phyloP scores from a whole-genome alignment of 1,140 invertebrate species.

The Asbolus verrucosus region DNA sequence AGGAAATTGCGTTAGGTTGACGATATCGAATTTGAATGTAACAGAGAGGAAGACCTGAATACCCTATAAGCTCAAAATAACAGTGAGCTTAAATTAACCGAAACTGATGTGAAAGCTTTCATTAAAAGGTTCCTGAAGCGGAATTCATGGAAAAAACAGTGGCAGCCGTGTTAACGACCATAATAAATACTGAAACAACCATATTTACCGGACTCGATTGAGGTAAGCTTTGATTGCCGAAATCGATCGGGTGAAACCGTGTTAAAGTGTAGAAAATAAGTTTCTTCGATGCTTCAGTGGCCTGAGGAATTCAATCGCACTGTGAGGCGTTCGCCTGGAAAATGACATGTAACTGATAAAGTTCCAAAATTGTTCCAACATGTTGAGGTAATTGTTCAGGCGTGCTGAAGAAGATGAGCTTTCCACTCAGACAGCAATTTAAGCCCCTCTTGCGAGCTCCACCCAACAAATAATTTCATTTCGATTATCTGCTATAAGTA shows the following conservation, averaged over 20 bases:
- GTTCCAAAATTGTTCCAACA: slow-evolving; percentile 32
- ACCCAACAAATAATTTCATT: not conserved
- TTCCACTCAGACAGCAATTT: not conserved
- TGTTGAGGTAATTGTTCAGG: slow-evolving; percentile 29
- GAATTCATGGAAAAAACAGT: slow-evolving; percentile 22
- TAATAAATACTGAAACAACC: slow-evolving; percentile 12
- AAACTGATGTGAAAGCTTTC: too few species aligned
- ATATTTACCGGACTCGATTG: slow-evolving; percentile 20
- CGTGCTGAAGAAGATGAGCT: slow-evolving; percentile 5
- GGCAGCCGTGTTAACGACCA: slow-evolving; percentile 17
- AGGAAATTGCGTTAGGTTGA: slow-evolving; percentile 18
- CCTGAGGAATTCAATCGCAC: slow-evolving; percentile 17
- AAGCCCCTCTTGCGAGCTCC: not conserved
- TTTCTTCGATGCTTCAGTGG: slow-evolving; percentile 5
- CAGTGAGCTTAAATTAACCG: not conserved
- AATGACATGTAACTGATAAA: slow-evolving; percentile 38
- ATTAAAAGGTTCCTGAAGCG: not conserved
- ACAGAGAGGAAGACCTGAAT: slow-evolving; percentile 1
- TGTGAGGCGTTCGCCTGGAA: slow-evolving; percentile 27
- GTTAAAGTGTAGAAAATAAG: slow-evolving; percentile 21
- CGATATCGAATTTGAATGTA: slow-evolving; percentile 25
- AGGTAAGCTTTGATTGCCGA: slow-evolving; percentile 20
- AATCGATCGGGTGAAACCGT: slow-evolving; percentile 21
- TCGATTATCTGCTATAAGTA: not conserved
- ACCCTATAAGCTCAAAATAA: not conserved